Base-by-base conservation (phyloP, 2,797 vertebrate species). In the Acrossocheilus wenchowensis region DNA sequence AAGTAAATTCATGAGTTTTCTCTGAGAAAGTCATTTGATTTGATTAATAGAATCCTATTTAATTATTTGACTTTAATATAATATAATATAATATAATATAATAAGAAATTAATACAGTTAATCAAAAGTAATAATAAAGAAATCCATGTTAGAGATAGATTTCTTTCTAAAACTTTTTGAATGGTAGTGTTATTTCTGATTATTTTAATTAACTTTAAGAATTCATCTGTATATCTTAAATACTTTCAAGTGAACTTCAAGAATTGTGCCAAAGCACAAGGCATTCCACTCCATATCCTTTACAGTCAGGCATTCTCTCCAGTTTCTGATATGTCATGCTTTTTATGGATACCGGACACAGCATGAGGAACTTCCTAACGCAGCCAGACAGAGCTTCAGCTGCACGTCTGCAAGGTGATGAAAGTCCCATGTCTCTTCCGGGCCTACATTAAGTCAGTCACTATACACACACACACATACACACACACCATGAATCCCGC, bases 401-500 rank as follows among this genome's bases (percentile, higher is more conserved):
- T 12, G 50, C 15, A 73, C 21, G 17, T 72, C n/a, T 73, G 17
- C 48, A 21, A 83, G 52, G 52, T 62, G n/a, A 60, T 82, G 36
- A 82, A 73, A 73, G 15, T 30, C 41, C 68, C 0, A 14, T 10
- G 80, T 72, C 66, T 73, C 81, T 73, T 82, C 68, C n/a, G 17
- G 68, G 41, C 41, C 50, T 48, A 30, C n/a, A 73, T 82, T 72
- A 82, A 57, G 23, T 72, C 81, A 12, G 36, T 52, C 36, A 72
- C 66, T 30, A 54, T 19, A 30, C 69, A 92, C 89, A 89, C 90
- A 41, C 39, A 88, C 90, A 90, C 81, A 92, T 89, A 89, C 90
- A 41, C 39, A 88, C 90, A 90, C 81, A 39, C 79, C 85, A 92
- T 90, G 90, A 92, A 91, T 92, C 91, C 81, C 88, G 89, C 86